Evolutionary conservation across 2,797 vertebrate genomes (phyloP), one percentile per base, ranked within the genome.

Genomic region (Cetoscarus ocellatus): DNA sequence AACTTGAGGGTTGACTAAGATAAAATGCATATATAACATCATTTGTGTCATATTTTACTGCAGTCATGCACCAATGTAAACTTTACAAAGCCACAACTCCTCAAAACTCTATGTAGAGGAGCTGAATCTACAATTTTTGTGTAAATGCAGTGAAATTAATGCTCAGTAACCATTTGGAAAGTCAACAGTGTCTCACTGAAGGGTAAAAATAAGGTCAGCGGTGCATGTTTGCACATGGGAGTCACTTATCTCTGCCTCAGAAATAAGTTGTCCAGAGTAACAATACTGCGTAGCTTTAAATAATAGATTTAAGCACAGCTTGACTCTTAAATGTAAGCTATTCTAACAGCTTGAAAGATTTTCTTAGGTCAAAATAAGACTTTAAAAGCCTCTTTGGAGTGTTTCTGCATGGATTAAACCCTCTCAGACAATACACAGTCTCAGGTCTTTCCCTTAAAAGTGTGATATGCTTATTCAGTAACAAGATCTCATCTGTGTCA

Each of bases 401-500:
- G 12, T 39, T 14, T 60, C 10, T 17, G 44, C 3, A 54, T 18
- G 18, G 17, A 18, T 39, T n/a, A 10, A 75, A 69, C 61, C 34
- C 50, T 40, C n/a, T 44, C 40, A 48, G 48, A 79, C 50, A 49
- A 70, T 64, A 73, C 48, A 62, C 27, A 70, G 66, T 59, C 3
- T 59, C 56, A 40, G 10, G 43, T n/a, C 35, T 47, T 54, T 72
- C 58, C 51, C 66, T 70, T 15, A 39, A 76, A 61, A 58, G 52
- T 67, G 42, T 61, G 61, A 64, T 56, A 51, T 70, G 65, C 67
- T 52, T 57, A 70, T 43, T 47, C 38, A 63, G 58, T 43, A 70
- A 53, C 18, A 53, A 3, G 34, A 56, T 10, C 17, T 67, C 50
- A 17, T 17, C 79, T 68, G 5, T 61, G 66, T 55, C 49, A 15